A percentile compares a stretch with the other conserved stretches of the same genome.
Evolutionary conservation across 2,888 invertebrate genomes (phyloP).

Genomic region (Lissonota sp.): DNA sequence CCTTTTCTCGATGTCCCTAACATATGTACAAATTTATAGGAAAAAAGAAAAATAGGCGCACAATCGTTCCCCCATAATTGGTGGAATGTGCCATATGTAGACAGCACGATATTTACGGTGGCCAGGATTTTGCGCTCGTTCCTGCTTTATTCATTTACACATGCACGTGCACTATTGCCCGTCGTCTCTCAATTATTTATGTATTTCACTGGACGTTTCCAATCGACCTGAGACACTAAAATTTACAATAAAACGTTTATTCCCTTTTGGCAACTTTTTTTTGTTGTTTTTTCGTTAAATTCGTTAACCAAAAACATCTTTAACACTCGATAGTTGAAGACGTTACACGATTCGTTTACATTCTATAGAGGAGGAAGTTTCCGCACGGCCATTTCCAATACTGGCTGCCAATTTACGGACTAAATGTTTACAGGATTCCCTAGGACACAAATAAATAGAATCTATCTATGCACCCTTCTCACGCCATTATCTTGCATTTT

Average conservation of each 20-base stretch:
- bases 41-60: too few relatives aligned
- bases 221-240: conserved; percentile 31
- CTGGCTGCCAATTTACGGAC: conserved; percentile 78
- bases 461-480: conserved; percentile 79
- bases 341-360: conserved; percentile 64
- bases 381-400: conserved; percentile 80
- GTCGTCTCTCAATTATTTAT: conserved; percentile 28
- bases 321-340: conserved; percentile 64
- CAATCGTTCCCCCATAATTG: too few relatives aligned
- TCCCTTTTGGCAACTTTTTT: conserved; percentile 1
- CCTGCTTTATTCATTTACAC: conserved; percentile 30
- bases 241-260: conserved; percentile 16
- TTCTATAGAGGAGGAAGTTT: conserved; percentile 73
- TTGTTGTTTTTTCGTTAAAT: conserved; percentile 39
- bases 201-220: conserved; percentile 25
- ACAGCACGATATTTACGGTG: conserved; percentile 47
- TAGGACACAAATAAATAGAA: conserved; percentile 83
- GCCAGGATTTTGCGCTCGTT: conserved; percentile 53
- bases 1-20: too few relatives aligned
- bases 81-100: too few relatives aligned
- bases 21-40: too few relatives aligned
- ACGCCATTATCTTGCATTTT: conserved; percentile 26
- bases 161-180: conserved; percentile 24
- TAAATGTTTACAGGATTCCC: conserved; percentile 72
- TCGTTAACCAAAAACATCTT: conserved; percentile 63